phyloP scores from a whole-genome alignment of 2,113 vertebrate species.

The Cavia porcellus region DNA sequence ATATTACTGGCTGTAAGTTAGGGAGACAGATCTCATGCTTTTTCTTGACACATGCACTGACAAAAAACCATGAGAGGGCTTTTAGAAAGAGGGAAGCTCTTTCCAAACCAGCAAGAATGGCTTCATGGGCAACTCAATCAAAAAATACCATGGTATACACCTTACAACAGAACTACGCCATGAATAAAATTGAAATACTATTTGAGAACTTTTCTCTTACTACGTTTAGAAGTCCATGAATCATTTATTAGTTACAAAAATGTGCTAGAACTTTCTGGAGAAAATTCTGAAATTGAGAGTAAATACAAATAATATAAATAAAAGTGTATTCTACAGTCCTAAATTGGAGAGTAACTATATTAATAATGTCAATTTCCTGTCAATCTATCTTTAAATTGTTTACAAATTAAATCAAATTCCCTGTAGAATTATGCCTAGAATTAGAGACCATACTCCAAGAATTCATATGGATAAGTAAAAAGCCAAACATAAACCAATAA shows the following conservation, averaged over 20 bases:
- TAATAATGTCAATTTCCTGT: not conserved
- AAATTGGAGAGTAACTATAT: not conserved
- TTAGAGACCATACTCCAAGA: not conserved
- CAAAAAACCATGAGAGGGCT: not conserved
- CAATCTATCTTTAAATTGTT: not conserved
- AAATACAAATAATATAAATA: not conserved
- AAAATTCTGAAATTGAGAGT: not conserved
- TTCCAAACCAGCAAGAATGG: not conserved
- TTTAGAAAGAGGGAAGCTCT: not conserved
- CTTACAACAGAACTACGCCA: not conserved
- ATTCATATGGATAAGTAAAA: not conserved
- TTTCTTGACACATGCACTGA: not conserved
- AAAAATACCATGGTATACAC: not conserved
- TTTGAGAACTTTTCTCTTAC: not conserved
- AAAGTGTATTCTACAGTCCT: not conserved
- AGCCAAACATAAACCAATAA: not conserved
- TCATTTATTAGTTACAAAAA: not conserved
- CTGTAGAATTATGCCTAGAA: not conserved
- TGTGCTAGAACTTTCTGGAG: not conserved
- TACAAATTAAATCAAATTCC: conserved; percentile 9
- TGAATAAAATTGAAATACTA: not conserved
- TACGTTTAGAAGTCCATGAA: not conserved
- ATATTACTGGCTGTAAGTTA: not conserved
- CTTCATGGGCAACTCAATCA: not conserved
- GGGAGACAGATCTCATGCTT: not conserved